Evolutionary conservation across 2,888 invertebrate genomes (phyloP), one percentile per base, ranked within the genome.

Genomic region (Pheosia tremula): DNA sequence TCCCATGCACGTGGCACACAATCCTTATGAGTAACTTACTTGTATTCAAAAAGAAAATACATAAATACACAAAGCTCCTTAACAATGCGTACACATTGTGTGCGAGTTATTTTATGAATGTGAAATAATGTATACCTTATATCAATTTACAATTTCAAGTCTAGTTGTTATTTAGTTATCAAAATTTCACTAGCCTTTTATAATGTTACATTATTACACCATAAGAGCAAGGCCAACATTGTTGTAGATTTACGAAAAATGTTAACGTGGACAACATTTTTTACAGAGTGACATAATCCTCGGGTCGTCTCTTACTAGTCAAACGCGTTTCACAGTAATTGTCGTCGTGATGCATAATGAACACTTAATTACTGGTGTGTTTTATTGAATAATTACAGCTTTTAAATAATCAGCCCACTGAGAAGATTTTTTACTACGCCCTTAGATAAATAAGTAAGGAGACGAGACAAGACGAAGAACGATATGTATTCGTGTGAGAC

Each of bases 181-280:
- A 93, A 93, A 93, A 93, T 88, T 90, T 93, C 93, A 93, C 93
- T 93, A 93, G 93, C 93, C 93, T 93, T 93, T 91, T 88, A 89
- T 81, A 89, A 87, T 89, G 86, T 89, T 85, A 88, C 83, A 85
- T 88, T 84, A 85, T 80, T 87, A 90, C 84, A 89, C 82, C 82
- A 87, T 86, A 87, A 89, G 87, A 89, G 88, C 88, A 91, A 91
- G 89, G 89, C 89, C 87, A 89, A 88, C 75, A 77, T 83, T 83
- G 85, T 85, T 84, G 81, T 86, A 83, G 80, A 81, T 78, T 80
- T 78, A 78, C 79, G 81, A 84, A 78, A 79, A 74, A 75, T 75
- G 72, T 75, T 64, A 52, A 63, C 58, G 57, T 56, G 76, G 74
- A 75, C 68, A 75, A 75, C 57, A 54, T 66, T 70, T 70, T 63